Evolutionary conservation across 2,113 vertebrate species (phyloP).

Genomic region (Corythornis cristatus): DNA sequence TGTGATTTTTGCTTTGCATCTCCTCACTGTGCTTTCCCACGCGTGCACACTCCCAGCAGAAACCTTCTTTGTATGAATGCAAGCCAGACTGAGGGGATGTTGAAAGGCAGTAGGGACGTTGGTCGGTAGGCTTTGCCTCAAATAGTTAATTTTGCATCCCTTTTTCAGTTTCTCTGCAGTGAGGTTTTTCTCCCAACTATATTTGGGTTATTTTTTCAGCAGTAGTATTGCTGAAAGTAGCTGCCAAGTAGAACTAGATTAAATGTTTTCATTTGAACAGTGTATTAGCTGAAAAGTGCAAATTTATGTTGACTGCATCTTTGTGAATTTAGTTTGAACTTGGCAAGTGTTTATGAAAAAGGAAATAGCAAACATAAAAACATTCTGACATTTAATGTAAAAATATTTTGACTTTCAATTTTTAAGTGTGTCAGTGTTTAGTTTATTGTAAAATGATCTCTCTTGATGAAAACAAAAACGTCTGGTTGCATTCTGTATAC

Average conservation of each 20-base stretch:
- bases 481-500: background rate
- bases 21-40: background rate
- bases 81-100: background rate
- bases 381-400: background rate
- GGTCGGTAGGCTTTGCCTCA: background rate
- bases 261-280: constrained; percentile 14
- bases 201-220: background rate
- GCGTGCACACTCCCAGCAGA: background rate
- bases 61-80: background rate
- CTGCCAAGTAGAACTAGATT: constrained; percentile 19
- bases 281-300: constrained; percentile 9
- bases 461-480: background rate
- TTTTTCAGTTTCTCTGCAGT: background rate
- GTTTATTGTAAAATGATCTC: background rate
- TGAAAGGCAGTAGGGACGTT: too few relatives aligned
- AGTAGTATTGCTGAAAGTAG: background rate
- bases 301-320: constrained; percentile 14
- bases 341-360: constrained; percentile 13
- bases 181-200: background rate
- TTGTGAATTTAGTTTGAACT: constrained; percentile 17
- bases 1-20: background rate
- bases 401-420: constrained; percentile 26
- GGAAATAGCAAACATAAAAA: constrained; percentile 6
- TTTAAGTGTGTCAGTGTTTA: background rate
- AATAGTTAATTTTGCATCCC: background rate